Percentiles rank a stretch among this genome's conserved stretches.
These are phyloP conservation scores for Cardinalis cardinalis DNA, from an alignment of 2,113 vertebrate species.

Conservation along the genomic window DNA sequence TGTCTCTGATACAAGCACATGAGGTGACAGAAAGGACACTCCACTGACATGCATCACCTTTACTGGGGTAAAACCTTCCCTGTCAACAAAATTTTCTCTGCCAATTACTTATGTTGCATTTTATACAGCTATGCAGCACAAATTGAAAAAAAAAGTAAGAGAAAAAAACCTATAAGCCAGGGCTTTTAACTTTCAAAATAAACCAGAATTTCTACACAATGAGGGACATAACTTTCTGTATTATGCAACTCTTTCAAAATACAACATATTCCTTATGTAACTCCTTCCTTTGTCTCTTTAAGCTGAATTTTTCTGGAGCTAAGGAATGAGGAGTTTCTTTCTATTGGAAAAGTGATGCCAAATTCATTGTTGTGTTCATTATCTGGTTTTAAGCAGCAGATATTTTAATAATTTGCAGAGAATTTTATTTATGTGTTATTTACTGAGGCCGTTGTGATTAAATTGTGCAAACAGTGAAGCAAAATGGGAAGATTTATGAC, in stretches of 20 bases:
- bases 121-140: background rate
- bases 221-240: background rate
- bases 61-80: background rate
- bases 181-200: background rate
- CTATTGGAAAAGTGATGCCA: background rate
- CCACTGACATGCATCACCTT: background rate
- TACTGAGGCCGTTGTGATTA: background rate
- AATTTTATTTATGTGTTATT: background rate
- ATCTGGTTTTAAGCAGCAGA: background rate
- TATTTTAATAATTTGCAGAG: background rate
- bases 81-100: background rate
- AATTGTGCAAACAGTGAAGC: background rate
- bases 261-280: background rate
- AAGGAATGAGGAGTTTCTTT: background rate
- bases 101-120: constrained; percentile 7
- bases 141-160: background rate
- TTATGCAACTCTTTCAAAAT: background rate
- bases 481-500: background rate
- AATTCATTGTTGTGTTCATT: background rate
- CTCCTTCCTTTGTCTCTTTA: background rate
- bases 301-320: background rate
- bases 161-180: background rate
- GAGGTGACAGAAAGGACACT: constrained; percentile 17
- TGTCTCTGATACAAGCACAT: background rate
- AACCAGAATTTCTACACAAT: background rate